Evolutionary conservation across 2,113 vertebrate genomes (phyloP).

Genomic region (Panurus biarmicus): DNA sequence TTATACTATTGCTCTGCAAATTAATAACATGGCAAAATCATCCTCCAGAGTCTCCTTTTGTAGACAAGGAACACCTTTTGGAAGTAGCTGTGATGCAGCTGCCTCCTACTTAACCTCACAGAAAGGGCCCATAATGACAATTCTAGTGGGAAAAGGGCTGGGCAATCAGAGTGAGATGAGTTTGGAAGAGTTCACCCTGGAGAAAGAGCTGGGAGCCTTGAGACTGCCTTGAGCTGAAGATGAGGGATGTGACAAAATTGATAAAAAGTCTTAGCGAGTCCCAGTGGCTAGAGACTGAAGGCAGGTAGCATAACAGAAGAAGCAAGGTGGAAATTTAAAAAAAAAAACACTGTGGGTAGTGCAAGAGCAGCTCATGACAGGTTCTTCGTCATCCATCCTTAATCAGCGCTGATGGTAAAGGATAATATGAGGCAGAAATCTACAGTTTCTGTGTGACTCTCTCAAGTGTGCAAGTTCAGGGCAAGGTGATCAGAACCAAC

Average conservation of each 20-base stretch:
- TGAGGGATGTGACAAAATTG: neutral
- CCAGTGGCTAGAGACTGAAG: neutral
- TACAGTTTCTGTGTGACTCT: neutral
- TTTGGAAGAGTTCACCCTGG: neutral
- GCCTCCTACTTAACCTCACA: too few relatives aligned
- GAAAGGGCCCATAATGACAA: neutral
- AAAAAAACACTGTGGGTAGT: neutral
- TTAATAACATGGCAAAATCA: neutral
- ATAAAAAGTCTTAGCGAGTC: neutral
- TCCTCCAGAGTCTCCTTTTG: neutral
- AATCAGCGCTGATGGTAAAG: neutral
- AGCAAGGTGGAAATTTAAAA: neutral
- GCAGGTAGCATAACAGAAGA: neutral
- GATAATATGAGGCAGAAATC: neutral
- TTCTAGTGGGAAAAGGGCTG: neutral
- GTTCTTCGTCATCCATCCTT: neutral
- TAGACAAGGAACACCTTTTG: neutral
- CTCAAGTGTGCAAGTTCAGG: neutral
- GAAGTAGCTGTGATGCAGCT: neutral
- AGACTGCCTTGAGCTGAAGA: neutral
- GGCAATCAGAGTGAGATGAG: rapidly evolving
- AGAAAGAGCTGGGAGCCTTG: neutral
- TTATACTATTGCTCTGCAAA: neutral
- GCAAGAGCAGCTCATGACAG: neutral
- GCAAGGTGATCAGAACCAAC: neutral